These are phyloP conservation scores for Selenia dentaria DNA, from an alignment of 2,888 invertebrate genomes.

Conservation along the genomic window DNA sequence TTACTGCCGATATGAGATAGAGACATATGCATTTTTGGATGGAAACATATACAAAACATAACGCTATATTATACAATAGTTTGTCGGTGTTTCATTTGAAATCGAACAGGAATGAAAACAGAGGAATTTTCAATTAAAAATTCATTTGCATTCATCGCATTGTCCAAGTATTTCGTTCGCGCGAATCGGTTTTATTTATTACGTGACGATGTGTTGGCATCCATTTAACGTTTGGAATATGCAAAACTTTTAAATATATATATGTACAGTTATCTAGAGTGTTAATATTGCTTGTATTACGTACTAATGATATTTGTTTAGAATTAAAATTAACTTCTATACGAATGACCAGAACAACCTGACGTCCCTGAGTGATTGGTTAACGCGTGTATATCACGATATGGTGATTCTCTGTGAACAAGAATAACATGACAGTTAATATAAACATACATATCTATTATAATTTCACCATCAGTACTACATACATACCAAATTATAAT, in stretches of 20 bases:
- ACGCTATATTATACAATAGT: too few relatives aligned
- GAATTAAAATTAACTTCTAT: conserved; percentile 69
- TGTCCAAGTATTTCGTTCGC: conserved; percentile 27
- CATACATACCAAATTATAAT: too few relatives aligned
- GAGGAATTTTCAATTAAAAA: conserved; percentile 29
- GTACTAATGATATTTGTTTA: conserved; percentile 72
- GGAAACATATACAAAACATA: too few relatives aligned
- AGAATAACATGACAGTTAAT: conserved; percentile 16
- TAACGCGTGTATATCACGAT: conserved; percentile 71
- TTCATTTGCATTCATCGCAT: conserved; percentile 31
- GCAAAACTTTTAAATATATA: conserved; percentile 59
- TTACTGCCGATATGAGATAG: too few relatives aligned
- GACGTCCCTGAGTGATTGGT: conserved; percentile 75
- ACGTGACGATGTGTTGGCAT: conserved; percentile 49
- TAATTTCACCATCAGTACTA: too few relatives aligned
- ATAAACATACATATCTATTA: too few relatives aligned
- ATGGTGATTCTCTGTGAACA: conserved; percentile 72
- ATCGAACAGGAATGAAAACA: conserved; percentile 8
- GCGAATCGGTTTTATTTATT: conserved; percentile 26
- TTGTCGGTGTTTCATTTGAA: neutral
- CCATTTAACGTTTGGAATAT: conserved; percentile 49
- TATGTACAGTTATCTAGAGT: conserved; percentile 66
- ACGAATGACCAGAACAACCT: conserved; percentile 75
- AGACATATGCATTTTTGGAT: too few relatives aligned
- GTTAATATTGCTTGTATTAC: conserved; percentile 79